Conservation (phyloP, 2,888 invertebrate genomes). For the Diarsia brunnea region DNA sequence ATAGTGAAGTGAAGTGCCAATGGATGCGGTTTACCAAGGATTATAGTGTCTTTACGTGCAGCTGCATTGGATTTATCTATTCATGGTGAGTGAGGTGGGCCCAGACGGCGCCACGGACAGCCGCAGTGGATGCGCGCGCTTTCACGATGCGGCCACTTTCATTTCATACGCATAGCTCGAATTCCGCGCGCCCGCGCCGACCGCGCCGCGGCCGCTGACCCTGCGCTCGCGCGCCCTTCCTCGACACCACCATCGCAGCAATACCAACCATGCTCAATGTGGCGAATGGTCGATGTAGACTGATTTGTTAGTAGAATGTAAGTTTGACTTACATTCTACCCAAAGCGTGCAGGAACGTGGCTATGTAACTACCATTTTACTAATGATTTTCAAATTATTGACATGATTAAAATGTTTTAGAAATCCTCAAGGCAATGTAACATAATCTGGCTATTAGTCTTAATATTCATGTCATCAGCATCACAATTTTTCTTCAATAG, state of each 20-base stretch:
- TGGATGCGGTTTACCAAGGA: conserved; percentile 87
- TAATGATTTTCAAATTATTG: background rate
- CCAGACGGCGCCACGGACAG: conserved; percentile 76
- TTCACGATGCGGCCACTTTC: conserved; percentile 90
- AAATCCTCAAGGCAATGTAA: background rate
- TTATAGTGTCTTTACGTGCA: conserved; percentile 81
- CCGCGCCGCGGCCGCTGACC: conserved; percentile 90
- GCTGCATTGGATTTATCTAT: conserved; percentile 87
- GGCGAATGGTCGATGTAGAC: conserved; percentile 47
- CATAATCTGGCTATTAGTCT: background rate
- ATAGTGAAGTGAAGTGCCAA: conserved; percentile 88
- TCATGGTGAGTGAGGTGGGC: conserved; percentile 86
- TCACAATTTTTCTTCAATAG: background rate
- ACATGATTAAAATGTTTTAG: background rate
- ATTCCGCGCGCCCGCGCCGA: conserved; percentile 88
- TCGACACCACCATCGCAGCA: conserved; percentile 79
- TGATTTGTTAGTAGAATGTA: too few species aligned
- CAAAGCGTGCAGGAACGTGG: background rate
- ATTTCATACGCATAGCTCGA: conserved; percentile 90
- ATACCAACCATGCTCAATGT: conserved; percentile 68
- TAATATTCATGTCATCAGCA: conserved; percentile 1
- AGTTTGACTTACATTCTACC: conserved; percentile 19
- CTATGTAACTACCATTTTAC: conserved; percentile 9
- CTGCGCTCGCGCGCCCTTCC: conserved; percentile 89
- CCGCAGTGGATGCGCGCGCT: conserved; percentile 88